Base-by-base conservation (phyloP, 2,797 vertebrate genomes). In the Sarcoramphus papa region DNA sequence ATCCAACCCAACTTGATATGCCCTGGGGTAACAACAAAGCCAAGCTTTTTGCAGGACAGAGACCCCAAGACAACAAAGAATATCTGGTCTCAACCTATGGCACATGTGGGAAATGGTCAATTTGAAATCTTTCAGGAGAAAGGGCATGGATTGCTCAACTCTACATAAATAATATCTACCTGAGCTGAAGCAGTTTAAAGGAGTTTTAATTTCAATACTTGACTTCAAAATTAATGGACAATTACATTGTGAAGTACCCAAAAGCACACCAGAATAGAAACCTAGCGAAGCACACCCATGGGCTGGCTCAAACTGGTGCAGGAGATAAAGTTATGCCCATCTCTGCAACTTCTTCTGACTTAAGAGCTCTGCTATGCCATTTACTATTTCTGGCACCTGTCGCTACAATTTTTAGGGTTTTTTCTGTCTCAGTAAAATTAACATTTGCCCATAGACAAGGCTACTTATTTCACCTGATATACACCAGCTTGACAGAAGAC, bases 71-170 rank as follows among this genome's bases (percentile, higher is more conserved):
- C 2, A 33, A 48, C 35, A 37, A 48, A 30, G 43, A 91, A 3
- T 16, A 60, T 27, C 45, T 14, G 21, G 31, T 15, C 24, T 83
- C 24, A 27, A 4, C 16, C 47, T 15, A 3, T 5, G 14, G 5
- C 59, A 74, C 68, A 35, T 0, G 1, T 3, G 17, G 45, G 37
- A 72, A 94, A 51, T 0, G 0, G 15, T 8, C 37, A 27, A 10
- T 22, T 14, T 5, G 31, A 68, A 91, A 70, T 63, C 45, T 41
- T 80, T 33, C 57, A 40, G 75, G 35, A 72, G 8, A 91, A 83
- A 57, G n/a, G 56, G 41, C 27, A 45, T 1, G 3, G 8, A 54
- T 13, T 62, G 24, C 59, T 85, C 56, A 74, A 4, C 21, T 67
- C 22, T 21, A 37, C 17, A 17, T 30, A 70, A 70, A 51, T 14